A percentile compares a stretch with the other conserved stretches of the same genome.
Evolutionary conservation across 2,797 vertebrate genomes (phyloP).

Genomic region (Sebastes vulpes): DNA sequence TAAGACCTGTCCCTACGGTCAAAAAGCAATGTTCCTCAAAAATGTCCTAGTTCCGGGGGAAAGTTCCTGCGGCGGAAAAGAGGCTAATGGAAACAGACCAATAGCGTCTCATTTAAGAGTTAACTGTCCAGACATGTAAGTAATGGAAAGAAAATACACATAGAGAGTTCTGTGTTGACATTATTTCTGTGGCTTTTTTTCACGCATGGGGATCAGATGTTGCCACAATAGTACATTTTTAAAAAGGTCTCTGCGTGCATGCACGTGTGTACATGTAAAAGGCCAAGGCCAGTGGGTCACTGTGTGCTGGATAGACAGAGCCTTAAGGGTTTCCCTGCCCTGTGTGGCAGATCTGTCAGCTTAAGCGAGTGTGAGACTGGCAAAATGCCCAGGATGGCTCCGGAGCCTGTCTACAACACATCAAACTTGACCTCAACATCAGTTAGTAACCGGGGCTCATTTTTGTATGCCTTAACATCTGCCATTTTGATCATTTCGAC

Average conservation of each 20-base stretch:
- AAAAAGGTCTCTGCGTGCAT: neutral
- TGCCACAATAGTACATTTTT: neutral
- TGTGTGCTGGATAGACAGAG: conserved; percentile 12
- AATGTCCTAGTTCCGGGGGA: too few species aligned
- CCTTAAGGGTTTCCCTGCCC: conserved; percentile 41
- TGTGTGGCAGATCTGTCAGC: conserved; percentile 51
- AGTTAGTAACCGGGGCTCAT: conserved; percentile 8
- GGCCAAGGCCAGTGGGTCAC: conserved; percentile 33
- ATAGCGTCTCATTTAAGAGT: neutral
- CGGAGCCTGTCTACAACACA: conserved; percentile 39
- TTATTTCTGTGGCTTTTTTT: neutral
- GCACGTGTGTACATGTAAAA: neutral
- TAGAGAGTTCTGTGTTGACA: neutral
- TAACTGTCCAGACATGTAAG: neutral
- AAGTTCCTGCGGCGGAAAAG: neutral
- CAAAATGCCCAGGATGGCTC: conserved; percentile 41
- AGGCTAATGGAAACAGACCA: neutral
- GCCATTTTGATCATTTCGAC: conserved; percentile 9
- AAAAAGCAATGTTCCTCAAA: too few species aligned
- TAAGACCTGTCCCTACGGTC: too few species aligned
- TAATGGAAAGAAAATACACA: neutral
- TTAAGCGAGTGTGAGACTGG: conserved; percentile 43
- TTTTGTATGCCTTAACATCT: conserved; percentile 23
- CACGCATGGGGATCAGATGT: neutral
- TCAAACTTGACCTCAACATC: conserved; percentile 48